Evolutionary conservation across 2,113 vertebrate species (phyloP), one percentile per base, ranked within the genome.

Genomic region (Chitala chitala): DNA sequence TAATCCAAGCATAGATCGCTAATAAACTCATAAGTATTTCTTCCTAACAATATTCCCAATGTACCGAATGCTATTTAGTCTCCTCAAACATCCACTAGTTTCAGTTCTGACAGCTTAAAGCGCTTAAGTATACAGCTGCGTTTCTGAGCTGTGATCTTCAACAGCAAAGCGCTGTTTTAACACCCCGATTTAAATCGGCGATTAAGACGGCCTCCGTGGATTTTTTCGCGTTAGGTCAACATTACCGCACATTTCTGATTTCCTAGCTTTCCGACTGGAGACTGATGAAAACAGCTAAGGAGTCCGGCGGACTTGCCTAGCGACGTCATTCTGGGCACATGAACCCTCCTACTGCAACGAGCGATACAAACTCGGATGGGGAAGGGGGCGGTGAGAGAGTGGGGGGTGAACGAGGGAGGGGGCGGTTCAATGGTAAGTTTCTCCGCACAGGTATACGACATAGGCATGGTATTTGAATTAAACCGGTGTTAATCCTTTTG

Each of bases 321-420:
- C 83, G 82, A 86, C 86, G 89, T 91, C 89, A 90, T 88, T 85
- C 79, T 82, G 81, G 75, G 84, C 82, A 84, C 86, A 84, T 87
- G 85, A 84, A 86, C 84, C 86, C 89, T 88, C 87, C 85, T 87
- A 86, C 89, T 84, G 88, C 85, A 89, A 82, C 83, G 87, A 88
- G 87, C 86, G 84, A 84, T 81, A 82, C 76, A 83, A 86, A 86
- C 86, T 85, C 86, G 55, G 78, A 79, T 78, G 71, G 72, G 76
- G 75, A 38, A 55, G 66, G 24, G n/a, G 55, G 55, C 9, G 31
- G 51, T 13, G 70, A 70, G 26, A 66, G 78, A 9, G 72, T 73
- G 75, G 33, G 61, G 17, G 56, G 56, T 9, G 33, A 50, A 13
- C 69, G 73, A 13, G 78, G 3, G 61, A 51, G 10, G 56, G 55